phyloP scores from a whole-genome alignment of 2,797 vertebrate genomes.

The Rhinophrynus dorsalis region DNA sequence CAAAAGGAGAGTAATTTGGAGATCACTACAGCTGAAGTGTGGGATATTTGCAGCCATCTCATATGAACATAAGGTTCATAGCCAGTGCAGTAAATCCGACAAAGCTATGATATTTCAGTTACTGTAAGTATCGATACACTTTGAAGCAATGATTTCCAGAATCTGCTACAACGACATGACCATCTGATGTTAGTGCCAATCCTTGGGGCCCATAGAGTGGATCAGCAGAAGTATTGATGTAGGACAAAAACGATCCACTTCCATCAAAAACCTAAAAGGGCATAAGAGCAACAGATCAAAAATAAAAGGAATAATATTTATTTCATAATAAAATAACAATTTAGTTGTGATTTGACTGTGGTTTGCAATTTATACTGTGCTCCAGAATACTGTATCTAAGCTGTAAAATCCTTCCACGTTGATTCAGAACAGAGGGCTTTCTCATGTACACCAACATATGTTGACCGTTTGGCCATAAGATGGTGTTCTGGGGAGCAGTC shows the following conservation, averaged over 20 bases:
- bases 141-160: slow-evolving; percentile 99
- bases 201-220: slow-evolving; percentile 97
- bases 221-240: slow-evolving; percentile 97
- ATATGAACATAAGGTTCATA: slow-evolving; percentile 40
- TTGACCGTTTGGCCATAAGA: no score
- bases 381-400: no score
- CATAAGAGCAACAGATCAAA: no score
- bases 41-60: slow-evolving; percentile 46
- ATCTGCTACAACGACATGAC: slow-evolving; percentile 95
- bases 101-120: slow-evolving; percentile 53
- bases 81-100: slow-evolving; percentile 57
- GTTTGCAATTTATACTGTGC: no score
- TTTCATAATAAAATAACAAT: no score
- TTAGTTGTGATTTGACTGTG: no score
- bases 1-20: slow-evolving; percentile 54
- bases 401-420: no score
- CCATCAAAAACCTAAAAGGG: slow-evolving; percentile 91
- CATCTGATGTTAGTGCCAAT: slow-evolving; percentile 91
- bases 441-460: no score
- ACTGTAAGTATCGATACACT: slow-evolving; percentile 96
- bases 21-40: slow-evolving; percentile 57
- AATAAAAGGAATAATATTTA: no score
- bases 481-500: no score
- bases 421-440: no score
- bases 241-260: slow-evolving; percentile 95